phyloP scores from a whole-genome alignment of 1,140 invertebrate genomes.

The Vollenhovia emeryi region DNA sequence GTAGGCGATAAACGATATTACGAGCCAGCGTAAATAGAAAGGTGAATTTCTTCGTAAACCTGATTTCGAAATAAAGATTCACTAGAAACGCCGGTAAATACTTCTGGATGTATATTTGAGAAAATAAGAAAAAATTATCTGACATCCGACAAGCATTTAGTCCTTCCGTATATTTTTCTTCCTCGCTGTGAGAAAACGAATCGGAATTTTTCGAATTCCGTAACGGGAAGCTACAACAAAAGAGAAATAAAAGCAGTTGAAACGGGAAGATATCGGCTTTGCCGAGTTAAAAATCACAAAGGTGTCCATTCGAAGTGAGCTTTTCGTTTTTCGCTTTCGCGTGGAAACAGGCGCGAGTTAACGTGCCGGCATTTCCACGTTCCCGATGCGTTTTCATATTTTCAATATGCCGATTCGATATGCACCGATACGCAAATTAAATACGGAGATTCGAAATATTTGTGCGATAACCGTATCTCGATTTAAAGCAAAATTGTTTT shows the following conservation, averaged over 20 bases:
- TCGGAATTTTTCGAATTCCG: slow-evolving; percentile 19
- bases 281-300: slow-evolving; percentile 33
- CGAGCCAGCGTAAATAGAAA: not conserved
- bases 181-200: not conserved
- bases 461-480: slow-evolving; percentile 15
- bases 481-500: slow-evolving; percentile 43
- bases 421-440: slow-evolving; percentile 25
- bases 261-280: slow-evolving; percentile 6
- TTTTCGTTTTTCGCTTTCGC: not conserved
- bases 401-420: slow-evolving; percentile 15
- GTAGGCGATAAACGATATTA: not conserved
- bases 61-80: not conserved
- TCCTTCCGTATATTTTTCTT: not conserved
- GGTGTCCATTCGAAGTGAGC: not conserved
- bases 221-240: not conserved
- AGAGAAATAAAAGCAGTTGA: not conserved
- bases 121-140: not conserved
- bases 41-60: not conserved
- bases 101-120: not conserved
- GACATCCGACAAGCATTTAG: not conserved
- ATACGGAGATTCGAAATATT: slow-evolving; percentile 40
- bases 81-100: not conserved
- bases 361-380: not conserved
- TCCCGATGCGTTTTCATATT: not conserved
- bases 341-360: not conserved